Base-by-base conservation (phyloP, 2,797 vertebrate genomes). In the Enteromius unitaeniatus region DNA sequence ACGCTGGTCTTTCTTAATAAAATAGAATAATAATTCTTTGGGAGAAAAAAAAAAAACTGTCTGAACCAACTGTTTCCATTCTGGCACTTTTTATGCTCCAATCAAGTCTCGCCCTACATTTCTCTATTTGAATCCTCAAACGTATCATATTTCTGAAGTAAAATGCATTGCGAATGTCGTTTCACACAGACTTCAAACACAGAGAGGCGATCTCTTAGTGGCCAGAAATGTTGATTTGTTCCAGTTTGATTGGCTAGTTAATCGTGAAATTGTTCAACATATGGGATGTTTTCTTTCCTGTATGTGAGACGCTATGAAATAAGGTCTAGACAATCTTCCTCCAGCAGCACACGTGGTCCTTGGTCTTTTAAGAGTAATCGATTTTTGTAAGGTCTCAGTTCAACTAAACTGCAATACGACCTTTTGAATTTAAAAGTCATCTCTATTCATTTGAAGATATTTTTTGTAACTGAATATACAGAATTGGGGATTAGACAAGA, bases 381-480 rank as follows among this genome's bases (percentile, higher is more conserved):
- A 77, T 77, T 67, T 82, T 62, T 17, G 23, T 40, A 34, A 78
- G 42, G 67, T 49, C 26, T 69, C 65, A 34, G 51, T 70, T 77
- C 26, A 69, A 34, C 19, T 11, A 74, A 62, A 49, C 60, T 53
- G 17, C 34, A 67, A 40, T 53, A 42, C 68, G 73, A 83, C 73
- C 73, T 77, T 77, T 47, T 31, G 62, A 68, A 82, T 82, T 82
- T 40, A 53, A 68, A 76, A 68, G 72, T 53, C 72, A 14, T 67
- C 31, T 55, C 72, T 76, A 42, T 58, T 31, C 37, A 45, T 76
- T 83, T 45, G 34, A 53, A 83, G 34, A 28, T 1, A 6, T 55
- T 82, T 45, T 65, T 76, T 75, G 19, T 21, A 76, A 76, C 47
- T 67, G 62, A 68, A 68, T 65, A 49, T 17, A 75, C 4, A 65